Base-by-base conservation (phyloP, 2,113 vertebrate species). In the Anseranas semipalmata region DNA sequence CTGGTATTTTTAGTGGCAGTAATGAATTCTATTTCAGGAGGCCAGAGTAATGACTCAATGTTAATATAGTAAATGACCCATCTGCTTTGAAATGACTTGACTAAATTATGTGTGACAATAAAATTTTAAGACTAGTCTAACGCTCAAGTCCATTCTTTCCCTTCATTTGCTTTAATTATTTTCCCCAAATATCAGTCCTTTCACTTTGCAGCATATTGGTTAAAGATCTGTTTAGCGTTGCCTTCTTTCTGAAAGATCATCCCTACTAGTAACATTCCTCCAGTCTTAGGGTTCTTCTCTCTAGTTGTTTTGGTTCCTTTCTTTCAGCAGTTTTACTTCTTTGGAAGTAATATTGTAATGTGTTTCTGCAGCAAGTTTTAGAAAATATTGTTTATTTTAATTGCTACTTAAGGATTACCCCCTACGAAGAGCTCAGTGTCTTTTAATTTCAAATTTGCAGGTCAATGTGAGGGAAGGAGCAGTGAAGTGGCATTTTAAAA, bases 51-150 rank as follows among this genome's bases (percentile, higher is more conserved):
- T 94, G 76, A 71, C 22, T 95, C 72, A 81, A 9, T 1, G 8
- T 58, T 92, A 86, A 53, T 67, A 19, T 2, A 62, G 32, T 12
- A 59, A 95, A 77, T 91, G 81, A 86, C 71, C 65, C 1, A 1
- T 86, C 70, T 91, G 56, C 70, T 46, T 88, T 90, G 62, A 96
- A 89, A 81, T 79, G 84, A 71, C 50, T 66, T 66, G 86, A 87
- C 73, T 95, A 79, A 93, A 72, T 90, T 48, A 66, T n/a, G 15
- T n/a, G 66, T 85, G 43, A 37, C 70, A 58, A 10, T 90, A 39
- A 70, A 90, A 93, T 52, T 56, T 72, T 75, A 81, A 84, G 46
- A 62, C 32, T 50, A 48, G 32, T 65, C 45, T 87, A 30, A 45
- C 85, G 66, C 45, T 82, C 13, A 79, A 2, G 50, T 77, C 59